phyloP scores from a whole-genome alignment of 2,797 vertebrate species.

The Chelmon rostratus region DNA sequence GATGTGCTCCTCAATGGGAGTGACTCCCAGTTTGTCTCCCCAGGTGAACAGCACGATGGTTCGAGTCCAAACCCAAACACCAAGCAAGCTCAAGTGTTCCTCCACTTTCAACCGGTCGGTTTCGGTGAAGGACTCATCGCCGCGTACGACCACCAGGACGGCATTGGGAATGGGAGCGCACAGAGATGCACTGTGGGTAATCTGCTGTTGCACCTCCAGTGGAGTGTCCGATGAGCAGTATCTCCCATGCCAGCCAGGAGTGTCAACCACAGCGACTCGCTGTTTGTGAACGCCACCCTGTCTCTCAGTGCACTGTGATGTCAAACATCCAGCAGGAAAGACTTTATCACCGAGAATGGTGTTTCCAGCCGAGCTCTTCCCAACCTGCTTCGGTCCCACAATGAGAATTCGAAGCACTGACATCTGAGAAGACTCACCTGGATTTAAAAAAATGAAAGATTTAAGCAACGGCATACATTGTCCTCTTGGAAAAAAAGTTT shows the following conservation, averaged over 20 bases:
- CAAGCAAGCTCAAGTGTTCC: conserved; percentile 67
- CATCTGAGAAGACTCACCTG: conserved; percentile 40
- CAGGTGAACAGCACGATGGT: conserved; percentile 74
- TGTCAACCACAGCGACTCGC: conserved; percentile 68
- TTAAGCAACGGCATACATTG: not conserved
- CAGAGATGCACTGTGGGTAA: conserved; percentile 54
- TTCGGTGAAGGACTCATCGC: conserved; percentile 70
- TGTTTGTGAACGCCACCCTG: conserved; percentile 40
- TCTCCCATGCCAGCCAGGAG: conserved; percentile 78
- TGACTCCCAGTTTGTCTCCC: conserved; percentile 62
- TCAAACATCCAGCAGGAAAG: conserved; percentile 38
- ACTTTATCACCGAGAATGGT: conserved; percentile 57
- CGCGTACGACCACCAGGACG: conserved; percentile 70
- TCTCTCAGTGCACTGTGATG: conserved; percentile 49
- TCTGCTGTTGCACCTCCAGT: conserved; percentile 56
- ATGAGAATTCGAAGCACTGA: conserved; percentile 65
- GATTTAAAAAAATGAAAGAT: not conserved
- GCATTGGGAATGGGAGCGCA: conserved; percentile 60
- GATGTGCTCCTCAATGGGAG: conserved; percentile 65
- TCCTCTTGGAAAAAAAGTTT: not conserved
- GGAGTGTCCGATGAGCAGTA: conserved; percentile 71
- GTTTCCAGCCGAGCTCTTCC: conserved; percentile 76
- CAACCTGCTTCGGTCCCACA: conserved; percentile 73
- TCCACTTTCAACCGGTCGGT: conserved; percentile 54
- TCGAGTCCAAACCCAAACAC: conserved; percentile 61